Conservation (phyloP, 64 coral and sea anemone genomes). For the Astreopora myriophthalma region DNA sequence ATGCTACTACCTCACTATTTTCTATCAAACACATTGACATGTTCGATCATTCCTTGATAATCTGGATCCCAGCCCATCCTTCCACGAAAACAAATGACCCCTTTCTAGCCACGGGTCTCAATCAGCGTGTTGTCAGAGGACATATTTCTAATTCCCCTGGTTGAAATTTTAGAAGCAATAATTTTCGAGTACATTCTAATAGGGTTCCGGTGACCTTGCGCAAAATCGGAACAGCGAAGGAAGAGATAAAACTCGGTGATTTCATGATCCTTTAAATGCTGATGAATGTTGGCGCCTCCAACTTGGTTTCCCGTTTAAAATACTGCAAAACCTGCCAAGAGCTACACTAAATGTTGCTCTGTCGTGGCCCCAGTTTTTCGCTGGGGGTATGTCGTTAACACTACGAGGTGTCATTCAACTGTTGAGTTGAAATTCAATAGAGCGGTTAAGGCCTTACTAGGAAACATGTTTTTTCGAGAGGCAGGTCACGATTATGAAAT, state of each 20-base stretch:
- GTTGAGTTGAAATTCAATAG: neutral
- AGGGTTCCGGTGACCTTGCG: neutral
- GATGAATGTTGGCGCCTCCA: neutral
- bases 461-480: neutral
- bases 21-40: neutral
- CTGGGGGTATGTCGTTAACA: too few relatives aligned
- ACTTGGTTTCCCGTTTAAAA: neutral
- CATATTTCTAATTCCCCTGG: neutral
- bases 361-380: too few relatives aligned
- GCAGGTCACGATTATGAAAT: too few relatives aligned
- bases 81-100: neutral
- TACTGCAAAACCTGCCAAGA: neutral
- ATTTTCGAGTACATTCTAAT: neutral
- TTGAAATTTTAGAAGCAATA: conserved; percentile 8
- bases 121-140: neutral
- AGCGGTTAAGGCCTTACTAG: neutral
- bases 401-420: neutral
- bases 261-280: neutral
- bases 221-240: neutral
- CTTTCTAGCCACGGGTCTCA: neutral
- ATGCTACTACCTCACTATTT: neutral
- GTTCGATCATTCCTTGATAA: neutral
- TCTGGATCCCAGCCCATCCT: neutral
- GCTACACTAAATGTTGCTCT: too few relatives aligned
- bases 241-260: neutral